A percentile compares a stretch with the other conserved stretches of the same genome.
These are phyloP conservation scores for Pyrgus malvae DNA, from an alignment of 2,888 invertebrate species.

Conservation along the genomic window DNA sequence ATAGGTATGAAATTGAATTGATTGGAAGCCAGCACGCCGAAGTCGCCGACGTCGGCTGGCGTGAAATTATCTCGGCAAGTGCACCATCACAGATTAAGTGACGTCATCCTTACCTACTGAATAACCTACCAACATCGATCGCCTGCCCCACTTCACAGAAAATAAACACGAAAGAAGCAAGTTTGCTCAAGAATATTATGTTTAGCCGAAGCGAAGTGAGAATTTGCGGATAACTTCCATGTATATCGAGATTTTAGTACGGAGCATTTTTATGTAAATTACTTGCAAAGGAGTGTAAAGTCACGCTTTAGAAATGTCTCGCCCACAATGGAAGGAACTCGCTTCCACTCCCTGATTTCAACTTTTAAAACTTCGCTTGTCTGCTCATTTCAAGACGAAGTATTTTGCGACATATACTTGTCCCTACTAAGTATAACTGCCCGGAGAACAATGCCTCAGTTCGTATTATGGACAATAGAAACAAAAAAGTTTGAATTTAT, in stretches of 20 bases:
- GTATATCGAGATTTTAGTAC: conserved; percentile 25
- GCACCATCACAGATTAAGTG: conserved; percentile 66
- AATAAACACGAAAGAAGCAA: conserved; percentile 41
- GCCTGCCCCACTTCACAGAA: conserved; percentile 53
- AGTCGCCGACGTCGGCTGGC: conserved; percentile 42
- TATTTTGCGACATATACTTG: conserved; percentile 6
- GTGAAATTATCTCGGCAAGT: conserved; percentile 65
- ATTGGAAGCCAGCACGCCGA: conserved; percentile 44
- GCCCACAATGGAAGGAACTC: conserved; percentile 24
- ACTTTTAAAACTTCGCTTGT: conserved; percentile 25
- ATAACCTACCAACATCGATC: conserved; percentile 51
- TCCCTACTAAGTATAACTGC: background rate
- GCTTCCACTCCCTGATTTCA: conserved; percentile 24
- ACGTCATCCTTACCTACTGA: conserved; percentile 48
- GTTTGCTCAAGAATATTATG: conserved; percentile 24
- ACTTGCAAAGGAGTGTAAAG: conserved; percentile 24
- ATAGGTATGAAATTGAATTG: conserved; percentile 68
- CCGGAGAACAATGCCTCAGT: background rate
- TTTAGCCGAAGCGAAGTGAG: conserved; percentile 17
- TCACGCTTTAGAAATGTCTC: conserved; percentile 26
- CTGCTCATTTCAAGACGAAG: conserved; percentile 25
- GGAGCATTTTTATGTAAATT: conserved; percentile 28
- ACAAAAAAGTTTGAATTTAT: too few relatives aligned
- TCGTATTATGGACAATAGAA: too few relatives aligned
- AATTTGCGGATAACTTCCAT: conserved; percentile 24